These are phyloP conservation scores for Procambarus virginalis DNA, from an alignment of 1,140 invertebrate genomes.

Conservation along the genomic window DNA sequence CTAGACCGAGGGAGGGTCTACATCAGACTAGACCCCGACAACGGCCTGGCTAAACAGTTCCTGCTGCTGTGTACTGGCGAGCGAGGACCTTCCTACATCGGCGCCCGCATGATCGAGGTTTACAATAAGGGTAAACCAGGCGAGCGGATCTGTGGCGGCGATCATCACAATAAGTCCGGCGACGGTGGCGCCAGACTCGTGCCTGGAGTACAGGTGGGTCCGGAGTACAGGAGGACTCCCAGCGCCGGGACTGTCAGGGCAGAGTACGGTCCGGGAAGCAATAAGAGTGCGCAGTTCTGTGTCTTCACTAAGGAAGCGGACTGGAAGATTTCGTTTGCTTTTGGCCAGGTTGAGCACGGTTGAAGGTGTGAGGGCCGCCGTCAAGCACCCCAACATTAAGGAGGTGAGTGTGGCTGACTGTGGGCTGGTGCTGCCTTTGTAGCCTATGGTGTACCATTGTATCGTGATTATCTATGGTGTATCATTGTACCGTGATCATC, in stretches of 20 bases:
- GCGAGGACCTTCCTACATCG: constrained; percentile 12
- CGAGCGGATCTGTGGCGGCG: constrained; percentile 26
- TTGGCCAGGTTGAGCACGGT: constrained; percentile 26
- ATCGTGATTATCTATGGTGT: too few relatives aligned
- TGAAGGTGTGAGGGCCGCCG: constrained; percentile 8
- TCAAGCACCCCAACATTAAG: not conserved
- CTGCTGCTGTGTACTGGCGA: constrained; percentile 33
- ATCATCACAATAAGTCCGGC: constrained; percentile 6
- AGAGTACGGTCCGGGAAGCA: not conserved
- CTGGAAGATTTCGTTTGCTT: constrained; percentile 21
- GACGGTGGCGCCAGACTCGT: not conserved
- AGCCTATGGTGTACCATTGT: not conserved
- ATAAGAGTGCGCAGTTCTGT: constrained; percentile 30
- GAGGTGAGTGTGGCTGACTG: constrained; percentile 16
- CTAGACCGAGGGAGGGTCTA: not conserved
- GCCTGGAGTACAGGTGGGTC: not conserved
- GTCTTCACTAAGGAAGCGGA: constrained; percentile 18
- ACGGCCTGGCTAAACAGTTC: constrained; percentile 20
- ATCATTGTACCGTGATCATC: too few relatives aligned
- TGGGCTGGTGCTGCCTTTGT: constrained; percentile 6
- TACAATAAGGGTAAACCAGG: constrained; percentile 23
- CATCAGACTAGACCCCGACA: constrained; percentile 35
- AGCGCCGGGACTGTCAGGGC: constrained; percentile 33
- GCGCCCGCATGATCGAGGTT: constrained; percentile 13
- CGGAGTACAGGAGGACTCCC: constrained; percentile 19